A percentile compares a stretch with the other conserved stretches of the same genome.
These are phyloP conservation scores for Pediacus dermestoides DNA, from an alignment of 2,888 invertebrate species.

Conservation along the genomic window DNA sequence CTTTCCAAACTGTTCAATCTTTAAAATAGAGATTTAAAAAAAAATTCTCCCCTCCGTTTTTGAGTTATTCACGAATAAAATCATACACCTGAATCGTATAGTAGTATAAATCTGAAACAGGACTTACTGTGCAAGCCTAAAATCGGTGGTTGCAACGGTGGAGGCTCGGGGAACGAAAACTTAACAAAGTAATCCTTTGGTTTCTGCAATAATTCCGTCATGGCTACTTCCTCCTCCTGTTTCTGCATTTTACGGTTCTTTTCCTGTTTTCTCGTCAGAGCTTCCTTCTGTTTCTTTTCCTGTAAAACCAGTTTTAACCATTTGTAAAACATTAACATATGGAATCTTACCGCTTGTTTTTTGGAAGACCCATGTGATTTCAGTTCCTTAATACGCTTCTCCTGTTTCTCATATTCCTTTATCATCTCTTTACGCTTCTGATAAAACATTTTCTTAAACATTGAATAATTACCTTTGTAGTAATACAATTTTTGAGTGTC, in stretches of 20 bases:
- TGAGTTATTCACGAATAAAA: too few relatives aligned
- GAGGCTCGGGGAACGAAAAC: slow-evolving; percentile 96
- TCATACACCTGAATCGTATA: too few relatives aligned
- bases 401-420: slow-evolving; percentile 98
- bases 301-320: slow-evolving; percentile 32
- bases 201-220: slow-evolving; percentile 77
- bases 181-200: slow-evolving; percentile 97
- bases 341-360: slow-evolving; percentile 72
- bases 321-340: slow-evolving; percentile 6
- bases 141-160: slow-evolving; percentile 94
- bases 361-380: slow-evolving; percentile 94
- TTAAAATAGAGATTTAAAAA: too few relatives aligned
- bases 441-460: slow-evolving; percentile 98
- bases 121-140: slow-evolving; percentile 86
- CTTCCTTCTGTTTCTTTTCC: slow-evolving; percentile 92
- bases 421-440: slow-evolving; percentile 94
- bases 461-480: slow-evolving; percentile 96
- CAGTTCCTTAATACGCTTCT: slow-evolving; percentile 90
- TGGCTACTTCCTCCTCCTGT: slow-evolving; percentile 75
- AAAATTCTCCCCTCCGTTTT: too few relatives aligned
- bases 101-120: too few relatives aligned
- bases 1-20: too few relatives aligned
- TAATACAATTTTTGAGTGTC: slow-evolving; percentile 92
- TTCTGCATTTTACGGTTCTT: slow-evolving; percentile 83
- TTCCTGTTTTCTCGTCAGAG: slow-evolving; percentile 85